Base-by-base conservation (phyloP, 2,113 vertebrate species). In the Sebastes schlegelii region DNA sequence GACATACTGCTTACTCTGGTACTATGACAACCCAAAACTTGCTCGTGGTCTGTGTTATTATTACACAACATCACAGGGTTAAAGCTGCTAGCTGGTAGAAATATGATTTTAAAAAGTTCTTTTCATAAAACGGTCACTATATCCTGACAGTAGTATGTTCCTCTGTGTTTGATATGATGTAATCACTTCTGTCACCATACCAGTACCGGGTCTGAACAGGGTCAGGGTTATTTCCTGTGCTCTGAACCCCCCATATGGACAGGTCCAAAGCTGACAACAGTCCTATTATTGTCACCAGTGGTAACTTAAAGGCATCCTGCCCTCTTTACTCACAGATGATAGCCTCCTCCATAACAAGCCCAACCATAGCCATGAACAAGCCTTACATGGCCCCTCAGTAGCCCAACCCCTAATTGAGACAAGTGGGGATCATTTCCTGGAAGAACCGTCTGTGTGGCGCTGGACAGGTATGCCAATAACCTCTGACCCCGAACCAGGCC, bases 351-450 rank as follows among this genome's bases (percentile, higher is more conserved):
- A 79, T 71, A 78, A 77, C 69, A 64, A 60, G 63, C 69, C 70
- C 87, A 92, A 89, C 90, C 88, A 91, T 73, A 55, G 86, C 76
- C 81, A 43, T 81, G 87, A 92, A 91, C 82, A 90, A 88, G 82
- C 77, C 63, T 64, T 52, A 40, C 19, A 42, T 60, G 0, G 46
- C 67, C 85, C 86, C 86, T 90, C 77, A 82, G 86, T 78, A 86
- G 83, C 80, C 10, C 6, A 70, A 74, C 60, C 85, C 80, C 88
- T 93, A 93, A 95, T 92, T 95, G 91, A 91, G 92, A 95, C 94
- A 93, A 95, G 94, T 91, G 89, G 87, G 87, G 86, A 83, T 95
- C 69, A 93, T 95, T 94, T 94, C 91, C 91, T 91, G 82, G 80
- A 91, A 82, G 92, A 87, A 86, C 82, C 79, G 92, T 83, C 80